Evolutionary conservation across 2,888 invertebrate species (phyloP).

Genomic region (Byasa hedistus): DNA sequence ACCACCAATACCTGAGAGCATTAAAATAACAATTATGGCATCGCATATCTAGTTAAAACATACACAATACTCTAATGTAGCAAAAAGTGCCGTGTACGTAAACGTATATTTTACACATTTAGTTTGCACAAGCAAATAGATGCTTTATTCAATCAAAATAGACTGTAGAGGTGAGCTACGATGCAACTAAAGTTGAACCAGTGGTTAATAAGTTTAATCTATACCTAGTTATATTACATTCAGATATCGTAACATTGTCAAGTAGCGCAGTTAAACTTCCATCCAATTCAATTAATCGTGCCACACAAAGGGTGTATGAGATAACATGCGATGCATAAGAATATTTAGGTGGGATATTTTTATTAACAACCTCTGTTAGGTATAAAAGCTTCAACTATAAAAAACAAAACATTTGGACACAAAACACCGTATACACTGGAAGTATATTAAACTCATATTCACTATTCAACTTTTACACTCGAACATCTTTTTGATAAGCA

Average conservation of each 20-base stretch:
- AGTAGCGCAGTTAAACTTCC: not conserved
- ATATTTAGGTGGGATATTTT: not conserved
- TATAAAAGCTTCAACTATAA: constrained; percentile 1
- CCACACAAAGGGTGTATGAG: constrained; percentile 7
- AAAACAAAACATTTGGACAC: constrained; percentile 6
- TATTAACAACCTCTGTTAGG: not conserved
- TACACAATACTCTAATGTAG: constrained; percentile 11
- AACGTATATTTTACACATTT: constrained; percentile 19
- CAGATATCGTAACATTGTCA: not conserved
- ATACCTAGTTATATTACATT: not conserved
- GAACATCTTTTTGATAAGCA: not conserved
- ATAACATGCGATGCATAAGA: not conserved
- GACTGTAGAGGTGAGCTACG: constrained; percentile 10
- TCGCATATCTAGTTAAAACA: not conserved
- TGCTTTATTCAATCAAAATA: constrained; percentile 8
- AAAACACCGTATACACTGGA: constrained; percentile 1
- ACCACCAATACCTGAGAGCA: constrained; percentile 11
- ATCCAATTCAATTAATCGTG: constrained; percentile 1
- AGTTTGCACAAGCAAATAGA: constrained; percentile 23
- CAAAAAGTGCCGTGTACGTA: constrained; percentile 14
- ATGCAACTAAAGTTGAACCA: constrained; percentile 13
- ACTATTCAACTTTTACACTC: not conserved
- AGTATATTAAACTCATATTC: not conserved
- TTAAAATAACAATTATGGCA: constrained; percentile 6
- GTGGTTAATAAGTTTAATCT: not conserved